A percentile compares a stretch with the other conserved stretches of the same genome.
These are phyloP conservation scores for Anhinga rufa DNA, from an alignment of 2,113 vertebrate genomes.

Conservation along the genomic window DNA sequence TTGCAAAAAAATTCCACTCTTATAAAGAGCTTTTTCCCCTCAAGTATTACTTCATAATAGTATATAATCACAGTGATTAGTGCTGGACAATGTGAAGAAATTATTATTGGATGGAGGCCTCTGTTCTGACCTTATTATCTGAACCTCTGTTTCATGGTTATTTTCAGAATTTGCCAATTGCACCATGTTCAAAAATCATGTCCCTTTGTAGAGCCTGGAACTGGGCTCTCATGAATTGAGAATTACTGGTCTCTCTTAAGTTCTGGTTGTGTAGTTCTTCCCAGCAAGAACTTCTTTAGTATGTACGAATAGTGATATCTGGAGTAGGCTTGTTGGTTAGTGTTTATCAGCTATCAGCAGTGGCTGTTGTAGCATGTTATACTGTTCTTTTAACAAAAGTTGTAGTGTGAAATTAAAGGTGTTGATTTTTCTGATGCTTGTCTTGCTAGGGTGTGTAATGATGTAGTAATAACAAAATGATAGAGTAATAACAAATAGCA, in stretches of 20 bases:
- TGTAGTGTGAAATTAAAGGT: neutral
- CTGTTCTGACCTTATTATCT: neutral
- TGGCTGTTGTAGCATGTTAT: neutral
- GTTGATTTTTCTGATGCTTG: neutral
- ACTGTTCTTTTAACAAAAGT: neutral
- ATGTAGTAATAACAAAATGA: neutral
- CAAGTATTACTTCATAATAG: neutral
- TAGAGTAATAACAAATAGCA: neutral
- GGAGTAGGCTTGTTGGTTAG: neutral
- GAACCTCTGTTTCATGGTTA: neutral
- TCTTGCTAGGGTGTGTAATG: neutral
- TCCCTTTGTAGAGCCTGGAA: neutral
- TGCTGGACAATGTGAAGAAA: neutral
- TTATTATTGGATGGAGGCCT: neutral
- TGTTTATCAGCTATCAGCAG: neutral
- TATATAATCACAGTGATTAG: neutral
- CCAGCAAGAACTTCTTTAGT: neutral
- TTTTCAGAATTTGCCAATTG: neutral
- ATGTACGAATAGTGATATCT: neutral
- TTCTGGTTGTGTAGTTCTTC: neutral
- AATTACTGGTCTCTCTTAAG: neutral
- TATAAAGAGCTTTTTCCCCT: neutral
- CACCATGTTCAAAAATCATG: neutral
- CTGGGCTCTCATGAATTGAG: neutral
- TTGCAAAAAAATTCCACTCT: neutral